These are phyloP conservation scores for Camponotus vicinus DNA, from an alignment of 1,140 invertebrate species.

Conservation along the genomic window DNA sequence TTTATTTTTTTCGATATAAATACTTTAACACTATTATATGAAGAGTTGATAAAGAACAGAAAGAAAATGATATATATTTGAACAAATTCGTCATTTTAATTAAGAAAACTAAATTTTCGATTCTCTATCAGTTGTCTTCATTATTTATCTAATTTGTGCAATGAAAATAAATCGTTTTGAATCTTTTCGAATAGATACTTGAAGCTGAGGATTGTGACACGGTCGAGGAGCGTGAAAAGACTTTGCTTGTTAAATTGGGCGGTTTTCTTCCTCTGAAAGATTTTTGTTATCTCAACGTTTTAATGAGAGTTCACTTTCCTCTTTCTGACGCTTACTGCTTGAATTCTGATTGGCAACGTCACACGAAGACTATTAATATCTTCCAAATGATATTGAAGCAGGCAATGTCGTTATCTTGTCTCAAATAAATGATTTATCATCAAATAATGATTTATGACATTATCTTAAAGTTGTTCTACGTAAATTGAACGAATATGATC, in stretches of 20 bases:
- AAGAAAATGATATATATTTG: not conserved
- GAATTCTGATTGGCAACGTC: conserved; percentile 77
- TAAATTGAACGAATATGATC: not conserved
- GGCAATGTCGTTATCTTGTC: conserved; percentile 41
- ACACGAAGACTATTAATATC: conserved; percentile 77
- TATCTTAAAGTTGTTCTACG: not conserved
- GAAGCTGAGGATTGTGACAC: conserved; percentile 64
- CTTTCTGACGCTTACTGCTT: conserved; percentile 78
- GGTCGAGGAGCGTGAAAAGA: conserved; percentile 80
- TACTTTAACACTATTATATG: not conserved
- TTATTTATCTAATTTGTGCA: not conserved
- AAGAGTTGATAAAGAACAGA: not conserved
- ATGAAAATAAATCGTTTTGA: not conserved
- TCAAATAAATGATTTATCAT: not conserved
- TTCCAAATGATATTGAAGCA: conserved; percentile 69
- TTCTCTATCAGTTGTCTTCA: not conserved
- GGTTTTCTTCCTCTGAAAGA: conserved; percentile 73
- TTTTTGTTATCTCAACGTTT: conserved; percentile 84
- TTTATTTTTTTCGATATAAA: not conserved
- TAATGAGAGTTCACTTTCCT: conserved; percentile 85
- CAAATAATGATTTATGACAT: not conserved
- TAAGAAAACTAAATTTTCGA: not conserved
- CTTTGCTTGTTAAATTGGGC: conserved; percentile 76
- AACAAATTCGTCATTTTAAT: not conserved
- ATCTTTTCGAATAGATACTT: conserved; percentile 66